Evolutionary conservation across 2,888 invertebrate species (phyloP), one percentile per base, ranked within the genome.

Genomic region (Mimachlamys varia): DNA sequence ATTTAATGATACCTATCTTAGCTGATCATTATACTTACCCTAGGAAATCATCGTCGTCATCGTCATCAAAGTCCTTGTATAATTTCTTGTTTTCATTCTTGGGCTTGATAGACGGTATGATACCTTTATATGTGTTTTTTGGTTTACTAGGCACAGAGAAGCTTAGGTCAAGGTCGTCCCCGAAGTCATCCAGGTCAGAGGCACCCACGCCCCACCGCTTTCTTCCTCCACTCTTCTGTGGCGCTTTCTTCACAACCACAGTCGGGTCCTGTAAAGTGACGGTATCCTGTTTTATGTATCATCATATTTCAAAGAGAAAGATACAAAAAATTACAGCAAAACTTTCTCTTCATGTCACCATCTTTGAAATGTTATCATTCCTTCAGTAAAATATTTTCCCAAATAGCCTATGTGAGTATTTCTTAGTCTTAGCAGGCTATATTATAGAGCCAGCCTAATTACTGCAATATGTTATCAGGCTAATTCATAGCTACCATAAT

Each of bases 141-240:
- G 93, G 92, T 92, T 95, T 95, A 76, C 92, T 94, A 0, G 94
- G 94, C 4, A 94, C 92, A 62, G 92, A 92, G 88, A 95, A 94
- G 33, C 76, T 76, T 10, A 33, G 5, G 90, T 96, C 96, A 89
- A 96, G 93, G 90, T 96, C 96, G 89, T 96, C 95, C 93, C 94
- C 95, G 92, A 96, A 96, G 91, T 96, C 96, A 95, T 96, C 95
- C 17, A 95, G 95, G 91, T 96, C 96, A 0, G 95, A 94, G 49
- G 94, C 93, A 4, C 95, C 95, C 0, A 93, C 94, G 17, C 96
- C 96, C 96, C 96, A 96, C 12, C 96, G 94, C 92, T 95, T 95
- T 76, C 96, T 94, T 13, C 93, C 95, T 10, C 94, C 95, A 94
- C 95, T 95, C 90, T 94, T 95, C 38, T 91, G 92, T 27, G 90